phyloP scores from a whole-genome alignment of 2,797 vertebrate species.

The Podargus strigoides region DNA sequence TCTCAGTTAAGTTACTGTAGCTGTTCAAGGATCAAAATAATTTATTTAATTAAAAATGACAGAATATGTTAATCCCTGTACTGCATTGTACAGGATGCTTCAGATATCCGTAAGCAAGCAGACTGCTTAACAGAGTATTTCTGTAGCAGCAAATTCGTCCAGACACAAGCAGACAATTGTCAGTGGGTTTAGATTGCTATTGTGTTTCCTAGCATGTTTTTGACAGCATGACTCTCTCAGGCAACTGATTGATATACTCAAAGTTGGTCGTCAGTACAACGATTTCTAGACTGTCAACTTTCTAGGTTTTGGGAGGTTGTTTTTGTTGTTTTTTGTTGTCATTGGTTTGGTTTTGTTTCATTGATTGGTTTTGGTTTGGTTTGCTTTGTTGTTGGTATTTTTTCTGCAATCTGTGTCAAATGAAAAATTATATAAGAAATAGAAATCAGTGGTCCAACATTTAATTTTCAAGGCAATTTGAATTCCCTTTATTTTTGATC shows the following conservation, averaged over 20 bases:
- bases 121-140: background rate
- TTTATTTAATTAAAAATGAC: background rate
- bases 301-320: background rate
- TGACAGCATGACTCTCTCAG: background rate
- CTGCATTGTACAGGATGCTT: background rate
- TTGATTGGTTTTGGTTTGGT: background rate
- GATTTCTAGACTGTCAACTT: background rate
- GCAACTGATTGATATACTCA: background rate
- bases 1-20: background rate
- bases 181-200: background rate
- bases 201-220: background rate
- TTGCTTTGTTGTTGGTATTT: background rate
- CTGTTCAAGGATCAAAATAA: background rate
- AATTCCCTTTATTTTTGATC: background rate
- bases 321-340: too few species aligned
- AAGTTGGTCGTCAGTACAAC: background rate
- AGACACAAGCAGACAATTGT: background rate
- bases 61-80: background rate
- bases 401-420: background rate
- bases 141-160: background rate
- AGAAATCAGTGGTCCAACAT: background rate
- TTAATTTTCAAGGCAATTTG: background rate
- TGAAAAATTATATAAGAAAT: background rate
- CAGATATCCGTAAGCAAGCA: background rate
- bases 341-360: too few species aligned